These are phyloP conservation scores for Drosophila chauvacae DNA, from an alignment of 1,140 invertebrate species.

Conservation along the genomic window DNA sequence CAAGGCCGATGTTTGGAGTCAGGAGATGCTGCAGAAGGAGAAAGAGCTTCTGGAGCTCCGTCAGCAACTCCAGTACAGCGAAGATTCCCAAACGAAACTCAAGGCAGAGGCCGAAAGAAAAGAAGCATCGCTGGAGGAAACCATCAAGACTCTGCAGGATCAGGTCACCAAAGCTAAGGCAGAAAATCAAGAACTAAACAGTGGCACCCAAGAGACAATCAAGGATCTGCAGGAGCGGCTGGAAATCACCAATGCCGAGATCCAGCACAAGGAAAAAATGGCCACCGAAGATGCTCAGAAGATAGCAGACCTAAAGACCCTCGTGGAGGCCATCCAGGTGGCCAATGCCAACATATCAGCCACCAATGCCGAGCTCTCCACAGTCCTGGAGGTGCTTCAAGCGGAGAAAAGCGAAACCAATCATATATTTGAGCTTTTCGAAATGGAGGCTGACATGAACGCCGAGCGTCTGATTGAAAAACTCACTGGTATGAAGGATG, in stretches of 20 bases:
- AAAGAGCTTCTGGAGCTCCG: conserved; percentile 54
- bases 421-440: conserved; percentile 80
- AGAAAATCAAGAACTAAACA: conserved; percentile 52
- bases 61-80: conserved; percentile 53
- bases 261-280: conserved; percentile 68
- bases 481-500: conserved; percentile 64
- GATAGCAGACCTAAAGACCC: conserved; percentile 65
- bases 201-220: conserved; percentile 39
- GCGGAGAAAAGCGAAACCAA: conserved; percentile 76
- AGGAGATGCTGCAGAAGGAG: conserved; percentile 54
- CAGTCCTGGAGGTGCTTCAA: conserved; percentile 69
- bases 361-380: conserved; percentile 73
- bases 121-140: conserved; percentile 25
- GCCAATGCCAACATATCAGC: conserved; percentile 75
- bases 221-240: conserved; percentile 63
- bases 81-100: conserved; percentile 42
- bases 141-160: conserved; percentile 47
- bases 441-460: conserved; percentile 80
- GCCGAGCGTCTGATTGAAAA: conserved; percentile 67
- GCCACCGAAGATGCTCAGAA: conserved; percentile 67
- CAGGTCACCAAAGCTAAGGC: conserved; percentile 46
- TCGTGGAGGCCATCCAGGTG: conserved; percentile 68
- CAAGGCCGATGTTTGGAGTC: conserved; percentile 53
- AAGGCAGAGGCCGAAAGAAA: conserved; percentile 41
- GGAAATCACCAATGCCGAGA: conserved; percentile 64